Percentiles rank a stretch among this genome's conserved stretches.
These are phyloP conservation scores for Amblyteles armatorius DNA, from an alignment of 2,888 invertebrate species.

Conservation along the genomic window DNA sequence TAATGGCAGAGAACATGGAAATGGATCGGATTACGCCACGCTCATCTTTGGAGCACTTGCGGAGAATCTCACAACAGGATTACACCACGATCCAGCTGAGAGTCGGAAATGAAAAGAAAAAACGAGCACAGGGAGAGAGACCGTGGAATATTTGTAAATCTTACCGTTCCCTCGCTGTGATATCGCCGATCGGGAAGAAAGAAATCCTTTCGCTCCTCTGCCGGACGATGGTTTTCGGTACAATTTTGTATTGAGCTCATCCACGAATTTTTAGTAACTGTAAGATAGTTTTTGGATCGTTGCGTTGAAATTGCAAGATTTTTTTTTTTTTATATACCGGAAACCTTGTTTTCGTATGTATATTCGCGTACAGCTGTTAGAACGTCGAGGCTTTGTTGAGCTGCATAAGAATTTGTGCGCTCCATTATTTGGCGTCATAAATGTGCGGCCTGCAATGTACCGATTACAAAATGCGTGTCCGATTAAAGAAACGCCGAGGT, in stretches of 20 bases:
- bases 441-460: not conserved
- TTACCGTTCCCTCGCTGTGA: not conserved
- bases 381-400: too few relatives aligned
- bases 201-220: not conserved
- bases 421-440: not conserved
- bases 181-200: constrained; percentile 33
- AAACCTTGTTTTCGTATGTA: too few relatives aligned
- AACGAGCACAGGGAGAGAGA: constrained; percentile 1
- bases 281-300: not conserved
- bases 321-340: too few relatives aligned
- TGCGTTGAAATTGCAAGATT: too few relatives aligned
- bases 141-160: constrained; percentile 12
- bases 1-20: too few relatives aligned
- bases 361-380: too few relatives aligned
- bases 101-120: constrained; percentile 12
- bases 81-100: constrained; percentile 34
- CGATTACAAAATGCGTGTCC: not conserved
- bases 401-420: too few relatives aligned
- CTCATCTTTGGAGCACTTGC: constrained; percentile 44
- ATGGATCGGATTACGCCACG: constrained; percentile 68
- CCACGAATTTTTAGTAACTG: not conserved
- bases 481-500: not conserved
- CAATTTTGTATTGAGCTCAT: not conserved
- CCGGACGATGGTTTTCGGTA: not conserved
- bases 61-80: constrained; percentile 29